These are phyloP conservation scores for Argya squamiceps DNA, from an alignment of 2,797 vertebrate genomes.

Conservation along the genomic window DNA sequence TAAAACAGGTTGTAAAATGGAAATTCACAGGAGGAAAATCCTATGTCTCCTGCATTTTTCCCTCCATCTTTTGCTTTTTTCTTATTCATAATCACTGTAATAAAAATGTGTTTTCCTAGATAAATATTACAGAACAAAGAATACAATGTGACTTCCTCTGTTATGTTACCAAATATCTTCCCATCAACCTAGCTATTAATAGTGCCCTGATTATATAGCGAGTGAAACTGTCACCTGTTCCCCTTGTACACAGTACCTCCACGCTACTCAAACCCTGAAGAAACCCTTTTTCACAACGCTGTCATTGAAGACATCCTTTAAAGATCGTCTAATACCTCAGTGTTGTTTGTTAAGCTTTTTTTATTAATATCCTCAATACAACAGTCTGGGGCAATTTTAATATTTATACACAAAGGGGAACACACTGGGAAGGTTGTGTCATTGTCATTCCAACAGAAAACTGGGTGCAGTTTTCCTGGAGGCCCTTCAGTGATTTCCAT, in stretches of 20 bases:
- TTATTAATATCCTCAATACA: background rate
- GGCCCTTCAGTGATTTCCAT: background rate
- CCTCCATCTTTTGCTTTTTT: background rate
- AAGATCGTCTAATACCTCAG: background rate
- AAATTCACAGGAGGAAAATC: background rate
- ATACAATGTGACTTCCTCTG: background rate
- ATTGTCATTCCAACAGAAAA: background rate
- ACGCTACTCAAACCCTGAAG: background rate
- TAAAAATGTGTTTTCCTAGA: background rate
- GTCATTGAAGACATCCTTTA: background rate
- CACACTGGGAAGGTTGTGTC: background rate
- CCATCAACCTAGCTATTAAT: background rate
- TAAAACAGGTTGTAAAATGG: constrained; percentile 19
- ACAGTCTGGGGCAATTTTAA: background rate
- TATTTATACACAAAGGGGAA: background rate
- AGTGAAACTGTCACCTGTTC: background rate
- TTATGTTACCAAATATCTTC: background rate
- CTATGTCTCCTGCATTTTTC: background rate
- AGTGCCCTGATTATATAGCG: background rate
- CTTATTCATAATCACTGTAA: background rate
- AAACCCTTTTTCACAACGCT: background rate
- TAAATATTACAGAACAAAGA: background rate
- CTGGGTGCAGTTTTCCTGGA: background rate
- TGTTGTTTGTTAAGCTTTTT: background rate
- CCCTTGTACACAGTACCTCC: background rate